These are phyloP conservation scores for Diaperis boleti DNA, from an alignment of 2,888 invertebrate species.

Conservation along the genomic window DNA sequence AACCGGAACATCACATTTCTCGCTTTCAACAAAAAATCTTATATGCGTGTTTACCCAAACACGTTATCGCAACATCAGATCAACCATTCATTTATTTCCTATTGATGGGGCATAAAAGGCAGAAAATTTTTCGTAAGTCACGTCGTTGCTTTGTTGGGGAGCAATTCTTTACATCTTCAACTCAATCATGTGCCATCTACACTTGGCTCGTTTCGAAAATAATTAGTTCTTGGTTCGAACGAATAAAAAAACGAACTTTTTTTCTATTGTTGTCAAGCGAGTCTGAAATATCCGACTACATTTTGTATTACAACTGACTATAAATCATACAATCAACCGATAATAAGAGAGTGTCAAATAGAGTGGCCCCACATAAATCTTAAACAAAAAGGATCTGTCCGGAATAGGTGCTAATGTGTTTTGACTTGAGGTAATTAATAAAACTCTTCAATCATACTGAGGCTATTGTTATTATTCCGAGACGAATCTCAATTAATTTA, in stretches of 20 bases:
- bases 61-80: slow-evolving; percentile 14
- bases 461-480: slow-evolving; percentile 23
- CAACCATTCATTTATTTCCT: slow-evolving; percentile 18
- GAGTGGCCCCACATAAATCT: slow-evolving; percentile 40
- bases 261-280: slow-evolving; percentile 28
- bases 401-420: slow-evolving; percentile 40
- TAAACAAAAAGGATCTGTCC: slow-evolving; percentile 29
- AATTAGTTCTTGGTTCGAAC: slow-evolving; percentile 20
- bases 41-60: slow-evolving; percentile 18
- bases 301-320: slow-evolving; percentile 20
- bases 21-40: background rate
- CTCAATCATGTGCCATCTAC: slow-evolving; percentile 24
- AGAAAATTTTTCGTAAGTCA: slow-evolving; percentile 29
- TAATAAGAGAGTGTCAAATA: slow-evolving; percentile 38
- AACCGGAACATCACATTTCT: slow-evolving; percentile 5
- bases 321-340: slow-evolving; percentile 38
- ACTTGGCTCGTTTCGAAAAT: slow-evolving; percentile 18
- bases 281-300: slow-evolving; percentile 12
- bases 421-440: slow-evolving; percentile 40
- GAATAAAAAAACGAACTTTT: slow-evolving; percentile 7
- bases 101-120: slow-evolving; percentile 22
- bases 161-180: slow-evolving; percentile 12
- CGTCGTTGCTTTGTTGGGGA: slow-evolving; percentile 15
- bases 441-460: slow-evolving; percentile 25
- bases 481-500: slow-evolving; percentile 23